A percentile compares a stretch with the other conserved stretches of the same genome.
phyloP scores from a whole-genome alignment of 2,888 invertebrate species.

The Athripsodes cinereus region DNA sequence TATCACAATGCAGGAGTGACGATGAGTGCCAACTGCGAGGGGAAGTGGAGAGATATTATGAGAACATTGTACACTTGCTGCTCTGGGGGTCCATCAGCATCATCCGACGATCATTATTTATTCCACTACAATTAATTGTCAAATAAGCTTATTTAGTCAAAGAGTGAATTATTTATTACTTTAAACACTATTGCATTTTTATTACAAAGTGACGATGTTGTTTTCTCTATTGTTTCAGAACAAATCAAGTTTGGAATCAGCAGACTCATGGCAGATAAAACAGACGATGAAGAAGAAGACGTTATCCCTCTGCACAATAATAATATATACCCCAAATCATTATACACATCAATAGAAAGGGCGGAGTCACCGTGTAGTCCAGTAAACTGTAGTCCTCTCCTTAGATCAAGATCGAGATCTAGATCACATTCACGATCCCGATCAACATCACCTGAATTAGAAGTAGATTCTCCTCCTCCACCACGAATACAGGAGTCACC shows the following conservation, averaged over 20 bases:
- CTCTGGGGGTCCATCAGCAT: not conserved
- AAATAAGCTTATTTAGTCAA: not conserved
- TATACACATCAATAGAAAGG: constrained; percentile 41
- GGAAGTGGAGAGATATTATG: not conserved
- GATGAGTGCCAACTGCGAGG: not conserved
- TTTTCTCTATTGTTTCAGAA: constrained; percentile 52
- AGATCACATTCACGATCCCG: constrained; percentile 56
- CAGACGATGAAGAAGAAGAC: constrained; percentile 56
- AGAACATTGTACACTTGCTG: not conserved
- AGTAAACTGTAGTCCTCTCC: constrained; percentile 37
- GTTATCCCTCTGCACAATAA: constrained; percentile 44
- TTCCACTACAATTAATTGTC: not conserved
- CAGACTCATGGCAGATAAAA: constrained; percentile 63
- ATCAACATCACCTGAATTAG: constrained; percentile 64
- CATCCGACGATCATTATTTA: not conserved
- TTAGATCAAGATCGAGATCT: constrained; percentile 46
- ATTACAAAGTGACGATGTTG: not conserved
- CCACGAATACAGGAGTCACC: constrained; percentile 48
- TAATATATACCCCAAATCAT: constrained; percentile 29
- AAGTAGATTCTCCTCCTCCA: constrained; percentile 72
- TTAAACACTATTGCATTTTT: no score
- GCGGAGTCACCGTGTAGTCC: constrained; percentile 53
- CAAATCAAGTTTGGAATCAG: constrained; percentile 81
- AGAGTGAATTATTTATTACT: not conserved
- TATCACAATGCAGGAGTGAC: not conserved